A percentile compares a stretch with the other conserved stretches of the same genome.
These are phyloP conservation scores for Notechis scutatus DNA, from an alignment of 2,113 vertebrate species.

Conservation along the genomic window DNA sequence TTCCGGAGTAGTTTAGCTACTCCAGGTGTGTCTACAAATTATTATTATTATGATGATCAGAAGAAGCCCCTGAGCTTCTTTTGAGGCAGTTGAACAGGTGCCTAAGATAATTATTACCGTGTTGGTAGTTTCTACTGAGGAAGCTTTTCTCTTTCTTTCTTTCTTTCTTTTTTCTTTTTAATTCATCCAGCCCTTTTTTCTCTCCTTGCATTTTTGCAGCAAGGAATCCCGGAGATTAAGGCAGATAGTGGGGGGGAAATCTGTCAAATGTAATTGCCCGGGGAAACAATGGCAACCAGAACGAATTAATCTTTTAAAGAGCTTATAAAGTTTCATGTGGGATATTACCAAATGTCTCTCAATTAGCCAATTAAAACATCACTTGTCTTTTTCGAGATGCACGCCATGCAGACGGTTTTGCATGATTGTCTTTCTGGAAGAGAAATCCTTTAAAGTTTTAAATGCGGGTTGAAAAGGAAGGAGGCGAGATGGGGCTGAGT, in stretches of 20 bases:
- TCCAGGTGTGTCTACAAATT: constrained; percentile 20
- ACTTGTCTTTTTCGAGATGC: background rate
- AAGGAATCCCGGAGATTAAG: constrained; percentile 21
- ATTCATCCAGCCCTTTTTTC: background rate
- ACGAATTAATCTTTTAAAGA: background rate
- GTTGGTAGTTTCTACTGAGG: constrained; percentile 27
- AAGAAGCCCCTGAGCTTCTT: background rate
- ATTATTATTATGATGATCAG: background rate
- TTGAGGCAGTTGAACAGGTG: constrained; percentile 14
- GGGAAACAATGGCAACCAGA: background rate
- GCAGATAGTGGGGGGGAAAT: background rate
- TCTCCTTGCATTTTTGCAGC: constrained; percentile 23
- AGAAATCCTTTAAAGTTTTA: background rate
- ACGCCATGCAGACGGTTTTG: background rate
- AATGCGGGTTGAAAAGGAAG: background rate
- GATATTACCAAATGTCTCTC: constrained; percentile 2
- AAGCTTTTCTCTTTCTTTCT: background rate
- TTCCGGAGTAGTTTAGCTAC: background rate
- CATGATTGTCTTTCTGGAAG: background rate
- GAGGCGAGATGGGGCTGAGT: background rate
- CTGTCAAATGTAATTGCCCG: background rate
- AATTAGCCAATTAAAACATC: background rate
- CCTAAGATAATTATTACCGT: background rate
- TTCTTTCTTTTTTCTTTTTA: background rate
- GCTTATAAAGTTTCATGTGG: background rate